These are phyloP conservation scores for Ailurus styani DNA, from an alignment of 2,113 vertebrate genomes.

Conservation along the genomic window DNA sequence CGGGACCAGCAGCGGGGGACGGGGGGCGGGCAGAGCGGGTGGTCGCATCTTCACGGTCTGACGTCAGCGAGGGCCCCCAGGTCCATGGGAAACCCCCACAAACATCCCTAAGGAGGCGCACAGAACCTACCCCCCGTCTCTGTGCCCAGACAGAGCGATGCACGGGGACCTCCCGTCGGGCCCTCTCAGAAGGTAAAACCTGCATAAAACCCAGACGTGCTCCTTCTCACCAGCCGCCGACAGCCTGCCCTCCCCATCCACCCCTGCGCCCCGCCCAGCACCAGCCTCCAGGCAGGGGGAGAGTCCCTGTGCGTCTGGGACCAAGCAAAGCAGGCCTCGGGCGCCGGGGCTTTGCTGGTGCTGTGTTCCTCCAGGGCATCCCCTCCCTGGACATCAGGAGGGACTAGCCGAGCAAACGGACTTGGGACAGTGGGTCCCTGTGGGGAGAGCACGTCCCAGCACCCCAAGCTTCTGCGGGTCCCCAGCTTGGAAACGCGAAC, in stretches of 20 bases:
- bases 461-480: neutral
- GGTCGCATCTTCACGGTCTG: fast-evolving
- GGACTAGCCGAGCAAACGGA: neutral
- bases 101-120: fast-evolving
- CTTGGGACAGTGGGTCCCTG: fast-evolving
- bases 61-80: fast-evolving
- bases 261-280: fast-evolving
- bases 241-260: neutral
- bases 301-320: neutral
- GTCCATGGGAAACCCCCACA: fast-evolving
- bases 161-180: neutral
- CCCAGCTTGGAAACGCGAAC: neutral
- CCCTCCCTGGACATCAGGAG: neutral
- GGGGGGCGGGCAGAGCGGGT: fast-evolving
- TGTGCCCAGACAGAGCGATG: neutral
- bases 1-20: neutral
- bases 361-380: neutral
- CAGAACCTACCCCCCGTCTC: too few relatives aligned
- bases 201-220: neutral
- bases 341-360: neutral
- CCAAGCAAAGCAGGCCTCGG: fast-evolving
- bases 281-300: neutral
- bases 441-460: fast-evolving
- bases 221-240: neutral
- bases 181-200: neutral